Base-by-base conservation (phyloP, 2,113 vertebrate genomes). In the Mellivora capensis region DNA sequence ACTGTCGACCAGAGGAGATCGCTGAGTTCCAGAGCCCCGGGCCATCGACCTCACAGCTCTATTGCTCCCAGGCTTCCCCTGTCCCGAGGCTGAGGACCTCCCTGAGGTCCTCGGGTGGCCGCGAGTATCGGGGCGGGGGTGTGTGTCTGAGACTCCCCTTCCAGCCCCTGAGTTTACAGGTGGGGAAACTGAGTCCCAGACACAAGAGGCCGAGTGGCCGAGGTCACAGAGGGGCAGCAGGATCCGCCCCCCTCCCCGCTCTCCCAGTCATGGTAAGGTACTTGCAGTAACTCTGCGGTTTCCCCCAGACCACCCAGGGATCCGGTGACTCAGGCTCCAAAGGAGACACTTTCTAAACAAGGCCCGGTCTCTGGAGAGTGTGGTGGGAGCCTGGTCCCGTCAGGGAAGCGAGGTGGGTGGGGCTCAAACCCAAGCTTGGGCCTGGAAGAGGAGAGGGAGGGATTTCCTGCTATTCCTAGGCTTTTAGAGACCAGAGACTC, bases 301-400 rank as follows among this genome's bases (percentile, higher is more conserved):
- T 79, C 10, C 89, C 44, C 59, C 74, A 80, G 97, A 96, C 97
- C 97, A 97, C 98, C 96, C 95, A 97, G 79, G 27, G 69, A 71
- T 64, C 74, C 4, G 11, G 67, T 97, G 97, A 97, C 94, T 97
- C 96, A 96, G 87, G 27, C 69, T 84, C 79, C 20, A 4, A 34
- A 42, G 80, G 89, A 94, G 86, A 95, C 29, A 77, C 91, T 93
- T 93, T 94, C 82, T 98, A 97, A 98, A 98, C 93, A 96, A 95
- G 85, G 49, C 52, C 10, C 4, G 25, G 57, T 74, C 83, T 90
- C 71, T 61, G 52, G 44, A 94, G 69, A 95, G 69, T 2, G 17
- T n/a, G 11, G 23, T 47, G 93, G 71, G 84, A 87, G n/a, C n/a
- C 9, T 0, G 87, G 74, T 90, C 47, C 47, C 92, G 23, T 27